Conservation (phyloP, 2,113 vertebrate genomes). For the Nansenia antarctica region DNA sequence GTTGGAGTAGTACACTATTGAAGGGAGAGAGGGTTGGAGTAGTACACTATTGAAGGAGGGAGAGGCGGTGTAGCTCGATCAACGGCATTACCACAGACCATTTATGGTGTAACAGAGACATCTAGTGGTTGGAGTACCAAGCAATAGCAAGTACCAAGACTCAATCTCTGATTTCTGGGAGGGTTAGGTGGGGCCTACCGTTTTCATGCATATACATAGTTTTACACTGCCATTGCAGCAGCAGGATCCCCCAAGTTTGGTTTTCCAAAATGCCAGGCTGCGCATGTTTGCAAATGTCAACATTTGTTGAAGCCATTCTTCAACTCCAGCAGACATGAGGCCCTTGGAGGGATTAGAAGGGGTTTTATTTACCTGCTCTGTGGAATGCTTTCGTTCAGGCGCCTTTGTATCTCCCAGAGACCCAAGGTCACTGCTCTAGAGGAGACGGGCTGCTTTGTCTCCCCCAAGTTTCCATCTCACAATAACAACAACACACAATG, state of each 20-base stretch:
- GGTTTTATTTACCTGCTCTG: slow-evolving; percentile 76
- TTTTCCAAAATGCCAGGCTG: slow-evolving; percentile 67
- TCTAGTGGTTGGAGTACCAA: not conserved
- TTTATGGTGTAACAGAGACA: not conserved
- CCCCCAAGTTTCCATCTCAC: slow-evolving; percentile 65
- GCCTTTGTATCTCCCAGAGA: slow-evolving; percentile 72
- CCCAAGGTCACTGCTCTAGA: slow-evolving; percentile 69
- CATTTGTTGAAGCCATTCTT: slow-evolving; percentile 72
- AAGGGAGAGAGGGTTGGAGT: not conserved
- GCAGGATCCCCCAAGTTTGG: slow-evolving; percentile 15
- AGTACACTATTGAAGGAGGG: not conserved
- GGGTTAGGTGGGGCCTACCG: not conserved
- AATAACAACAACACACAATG: slow-evolving; percentile 76
- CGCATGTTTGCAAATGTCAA: slow-evolving; percentile 74
- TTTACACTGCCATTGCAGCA: not conserved
- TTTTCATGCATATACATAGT: not conserved
- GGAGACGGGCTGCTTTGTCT: slow-evolving; percentile 68
- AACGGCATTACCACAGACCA: not conserved
- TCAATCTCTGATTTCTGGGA: not conserved
- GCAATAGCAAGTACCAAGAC: not conserved
- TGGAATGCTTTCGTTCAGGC: slow-evolving; percentile 73
- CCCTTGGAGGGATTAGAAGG: slow-evolving; percentile 72
- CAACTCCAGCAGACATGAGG: slow-evolving; percentile 56
- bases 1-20: not conserved
- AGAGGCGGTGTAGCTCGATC: not conserved